Evolutionary conservation across 2,113 vertebrate species (phyloP).

Genomic region (Bubo bubo): DNA sequence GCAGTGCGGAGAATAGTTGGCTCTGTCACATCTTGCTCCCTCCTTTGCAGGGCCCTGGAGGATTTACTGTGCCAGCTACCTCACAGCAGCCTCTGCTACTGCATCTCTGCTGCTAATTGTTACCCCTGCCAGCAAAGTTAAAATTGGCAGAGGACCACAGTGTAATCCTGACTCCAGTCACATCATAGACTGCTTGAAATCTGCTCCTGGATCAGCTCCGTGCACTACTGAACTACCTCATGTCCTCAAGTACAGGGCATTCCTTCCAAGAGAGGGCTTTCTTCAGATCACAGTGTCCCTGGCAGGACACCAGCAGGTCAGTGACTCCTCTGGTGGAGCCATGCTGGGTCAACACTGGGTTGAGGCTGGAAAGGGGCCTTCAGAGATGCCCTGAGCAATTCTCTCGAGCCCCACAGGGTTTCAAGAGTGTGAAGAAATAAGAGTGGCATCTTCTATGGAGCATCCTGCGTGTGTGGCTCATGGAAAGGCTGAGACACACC

Average conservation of each 20-base stretch:
- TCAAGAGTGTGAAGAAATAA: background rate
- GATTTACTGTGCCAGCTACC: constrained; percentile 32
- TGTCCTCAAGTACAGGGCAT: background rate
- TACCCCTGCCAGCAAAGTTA: background rate
- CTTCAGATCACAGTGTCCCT: background rate
- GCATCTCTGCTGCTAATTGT: constrained; percentile 8
- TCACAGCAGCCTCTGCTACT: constrained; percentile 21
- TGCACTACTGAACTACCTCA: background rate
- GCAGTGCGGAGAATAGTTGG: background rate
- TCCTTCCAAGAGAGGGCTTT: constrained; percentile 8
- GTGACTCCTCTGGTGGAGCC: background rate
- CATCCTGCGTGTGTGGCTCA: background rate
- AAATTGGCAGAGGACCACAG: background rate
- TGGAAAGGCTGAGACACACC: background rate
- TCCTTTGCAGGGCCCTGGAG: constrained; percentile 8
- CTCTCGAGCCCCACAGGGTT: background rate
- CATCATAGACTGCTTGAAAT: background rate
- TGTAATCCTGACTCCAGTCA: constrained; percentile 5
- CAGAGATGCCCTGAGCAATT: background rate
- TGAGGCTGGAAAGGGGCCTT: background rate
- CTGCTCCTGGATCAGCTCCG: background rate
- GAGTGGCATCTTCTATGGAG: background rate
- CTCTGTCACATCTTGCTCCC: background rate
- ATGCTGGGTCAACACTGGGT: background rate
- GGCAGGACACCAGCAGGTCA: background rate